phyloP scores from a whole-genome alignment of 2,113 vertebrate genomes.

The Dolichotis patagonum region DNA sequence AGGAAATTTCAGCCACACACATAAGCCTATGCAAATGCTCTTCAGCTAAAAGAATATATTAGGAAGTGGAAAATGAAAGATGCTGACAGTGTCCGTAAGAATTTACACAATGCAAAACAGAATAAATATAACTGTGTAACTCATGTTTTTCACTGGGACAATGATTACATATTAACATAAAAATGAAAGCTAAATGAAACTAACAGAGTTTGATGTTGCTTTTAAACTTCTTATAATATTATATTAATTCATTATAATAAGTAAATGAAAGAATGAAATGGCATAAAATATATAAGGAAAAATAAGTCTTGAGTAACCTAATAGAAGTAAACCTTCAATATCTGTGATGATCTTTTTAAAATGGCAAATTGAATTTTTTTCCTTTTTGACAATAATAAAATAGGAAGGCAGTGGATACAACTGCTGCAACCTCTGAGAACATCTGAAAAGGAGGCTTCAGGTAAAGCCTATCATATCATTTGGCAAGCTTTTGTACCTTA shows the following conservation, averaged over 20 bases:
- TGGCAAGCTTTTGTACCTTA: not conserved
- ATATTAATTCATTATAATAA: conserved; percentile 22
- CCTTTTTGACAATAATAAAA: not conserved
- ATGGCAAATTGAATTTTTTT: not conserved
- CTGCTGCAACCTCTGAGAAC: not conserved
- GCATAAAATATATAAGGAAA: conserved; percentile 25
- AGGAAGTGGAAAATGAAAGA: not conserved
- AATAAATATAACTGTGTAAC: not conserved
- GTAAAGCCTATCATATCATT: not conserved
- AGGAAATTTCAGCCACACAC: not conserved
- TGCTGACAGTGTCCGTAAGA: not conserved
- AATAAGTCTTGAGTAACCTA: not conserved
- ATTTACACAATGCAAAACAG: not conserved
- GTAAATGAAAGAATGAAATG: conserved; percentile 12
- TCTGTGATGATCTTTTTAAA: not conserved
- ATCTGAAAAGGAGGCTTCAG: not conserved
- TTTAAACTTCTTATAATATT: not conserved
- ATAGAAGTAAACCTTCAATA: not conserved
- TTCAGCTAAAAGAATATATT: not conserved
- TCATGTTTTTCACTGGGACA: not conserved
- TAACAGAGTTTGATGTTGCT: not conserved
- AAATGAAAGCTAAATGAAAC: not conserved
- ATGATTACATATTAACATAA: not conserved
- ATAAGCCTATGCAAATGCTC: not conserved
- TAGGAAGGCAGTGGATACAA: not conserved